A percentile compares a stretch with the other conserved stretches of the same genome.
These are phyloP conservation scores for Tupaia chinensis DNA, from an alignment of 2,113 vertebrate genomes.

Conservation along the genomic window DNA sequence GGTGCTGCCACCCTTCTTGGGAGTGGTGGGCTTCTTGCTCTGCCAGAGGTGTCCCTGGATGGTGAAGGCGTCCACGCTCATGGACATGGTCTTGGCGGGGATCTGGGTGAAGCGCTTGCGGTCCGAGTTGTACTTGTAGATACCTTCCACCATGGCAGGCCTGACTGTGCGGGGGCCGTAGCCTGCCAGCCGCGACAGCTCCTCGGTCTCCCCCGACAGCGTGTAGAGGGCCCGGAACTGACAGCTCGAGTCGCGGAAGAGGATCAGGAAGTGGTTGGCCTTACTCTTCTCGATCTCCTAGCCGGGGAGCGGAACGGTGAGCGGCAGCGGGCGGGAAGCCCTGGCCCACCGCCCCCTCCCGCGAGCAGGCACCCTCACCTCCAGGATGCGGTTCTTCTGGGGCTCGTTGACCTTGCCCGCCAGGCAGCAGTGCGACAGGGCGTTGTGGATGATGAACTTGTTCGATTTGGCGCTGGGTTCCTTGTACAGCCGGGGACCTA, in stretches of 20 bases:
- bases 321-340: neutral
- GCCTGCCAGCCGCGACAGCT: conserved; percentile 92
- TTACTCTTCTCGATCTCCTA: conserved; percentile 94
- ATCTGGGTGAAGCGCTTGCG: conserved; percentile 96
- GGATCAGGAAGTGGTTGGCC: conserved; percentile 96
- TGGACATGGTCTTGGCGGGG: conserved; percentile 96
- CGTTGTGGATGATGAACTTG: conserved; percentile 97
- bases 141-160: conserved; percentile 92
- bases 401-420: conserved; percentile 96
- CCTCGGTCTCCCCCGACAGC: conserved; percentile 92
- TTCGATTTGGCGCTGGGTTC: conserved; percentile 97
- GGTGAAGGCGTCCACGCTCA: conserved; percentile 96
- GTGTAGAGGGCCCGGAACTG: conserved; percentile 96
- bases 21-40: conserved; percentile 92
- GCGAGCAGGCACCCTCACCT: conserved; percentile 86
- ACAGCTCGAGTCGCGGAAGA: conserved; percentile 95
- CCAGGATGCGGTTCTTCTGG: conserved; percentile 95
- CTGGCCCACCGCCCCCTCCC: too few species aligned
- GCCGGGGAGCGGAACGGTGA: neutral
- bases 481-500: conserved; percentile 96
- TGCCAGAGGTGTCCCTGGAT: conserved; percentile 95
- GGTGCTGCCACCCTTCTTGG: conserved; percentile 92
- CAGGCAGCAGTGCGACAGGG: conserved; percentile 95
- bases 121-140: conserved; percentile 97
- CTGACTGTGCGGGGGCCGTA: conserved; percentile 91